Conservation (phyloP, 1,140 invertebrate genomes). For the Grapholita molesta region DNA sequence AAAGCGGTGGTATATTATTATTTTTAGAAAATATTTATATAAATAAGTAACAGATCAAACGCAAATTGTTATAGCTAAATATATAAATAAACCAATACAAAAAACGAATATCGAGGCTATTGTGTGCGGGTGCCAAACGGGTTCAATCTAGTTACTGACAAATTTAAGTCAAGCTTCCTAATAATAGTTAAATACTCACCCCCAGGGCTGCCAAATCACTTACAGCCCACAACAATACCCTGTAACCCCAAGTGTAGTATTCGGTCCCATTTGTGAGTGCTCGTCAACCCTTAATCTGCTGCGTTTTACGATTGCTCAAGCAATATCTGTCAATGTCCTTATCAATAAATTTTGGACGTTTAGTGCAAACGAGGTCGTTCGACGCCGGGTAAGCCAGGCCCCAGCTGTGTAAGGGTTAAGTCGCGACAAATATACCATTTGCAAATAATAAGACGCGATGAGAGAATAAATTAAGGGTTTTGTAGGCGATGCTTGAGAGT, state of each 20-base stretch:
- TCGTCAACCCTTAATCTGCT: slow-evolving; percentile 71
- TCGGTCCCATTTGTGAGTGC: slow-evolving; percentile 65
- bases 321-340: slow-evolving; percentile 77
- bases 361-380: slow-evolving; percentile 70
- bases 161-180: slow-evolving; percentile 1
- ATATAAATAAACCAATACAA: not conserved
- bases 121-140: not conserved
- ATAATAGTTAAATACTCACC: slow-evolving; percentile 3
- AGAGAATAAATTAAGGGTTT: slow-evolving; percentile 73
- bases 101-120: not conserved
- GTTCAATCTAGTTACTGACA: not conserved
- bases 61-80: no score
- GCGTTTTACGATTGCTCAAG: slow-evolving; percentile 69
- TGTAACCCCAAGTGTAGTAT: slow-evolving; percentile 30
- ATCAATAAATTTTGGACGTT: slow-evolving; percentile 75
- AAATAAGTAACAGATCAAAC: no score
- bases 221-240: slow-evolving; percentile 34
- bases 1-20: no score
- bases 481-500: slow-evolving; percentile 25
- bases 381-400: slow-evolving; percentile 62
- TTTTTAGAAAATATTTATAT: no score
- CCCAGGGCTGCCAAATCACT: slow-evolving; percentile 16
- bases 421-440: slow-evolving; percentile 77
- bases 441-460: slow-evolving; percentile 77
- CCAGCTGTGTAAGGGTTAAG: slow-evolving; percentile 77